Conservation (phyloP, 2,797 vertebrate species). For the Hydrocynus forskahlii region DNA sequence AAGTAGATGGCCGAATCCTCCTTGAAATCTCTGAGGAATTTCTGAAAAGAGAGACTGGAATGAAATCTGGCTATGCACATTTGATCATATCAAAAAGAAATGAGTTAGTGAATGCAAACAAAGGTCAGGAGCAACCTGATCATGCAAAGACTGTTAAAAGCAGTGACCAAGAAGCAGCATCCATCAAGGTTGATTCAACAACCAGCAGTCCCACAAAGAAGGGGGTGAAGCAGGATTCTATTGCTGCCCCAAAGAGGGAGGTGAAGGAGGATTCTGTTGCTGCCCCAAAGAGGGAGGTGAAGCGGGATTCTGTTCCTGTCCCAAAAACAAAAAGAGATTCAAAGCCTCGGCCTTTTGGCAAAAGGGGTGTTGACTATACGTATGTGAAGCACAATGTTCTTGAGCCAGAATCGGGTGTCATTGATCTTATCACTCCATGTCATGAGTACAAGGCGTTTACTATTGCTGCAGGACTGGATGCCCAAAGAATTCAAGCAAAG, state of each 20-base stretch:
- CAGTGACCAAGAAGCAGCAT: slow-evolving; percentile 18
- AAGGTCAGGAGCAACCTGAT: slow-evolving; percentile 31
- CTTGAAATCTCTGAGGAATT: slow-evolving; percentile 70
- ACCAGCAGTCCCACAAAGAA: not conserved
- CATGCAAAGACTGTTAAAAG: not conserved
- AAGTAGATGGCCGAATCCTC: slow-evolving; percentile 78
- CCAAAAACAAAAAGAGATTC: slow-evolving; percentile 66
- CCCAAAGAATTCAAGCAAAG: slow-evolving; percentile 76
- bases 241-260: slow-evolving; percentile 15
- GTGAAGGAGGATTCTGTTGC: slow-evolving; percentile 2
- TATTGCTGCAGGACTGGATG: slow-evolving; percentile 71
- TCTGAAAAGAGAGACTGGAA: slow-evolving; percentile 72
- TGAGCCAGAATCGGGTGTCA: slow-evolving; percentile 80
- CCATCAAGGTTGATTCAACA: not conserved
- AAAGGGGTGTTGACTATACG: slow-evolving; percentile 69
- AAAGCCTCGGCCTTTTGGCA: slow-evolving; percentile 76
- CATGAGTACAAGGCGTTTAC: slow-evolving; percentile 85
- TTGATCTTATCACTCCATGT: slow-evolving; percentile 78
- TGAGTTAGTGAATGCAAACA: slow-evolving; percentile 65
- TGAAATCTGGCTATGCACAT: slow-evolving; percentile 80
- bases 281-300: slow-evolving; percentile 25
- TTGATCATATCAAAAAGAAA: slow-evolving; percentile 77
- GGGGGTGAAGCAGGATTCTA: too few species aligned
- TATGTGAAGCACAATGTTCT: slow-evolving; percentile 82
- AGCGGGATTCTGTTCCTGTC: slow-evolving; percentile 3